Evolutionary conservation across 2,888 invertebrate genomes (phyloP).

Genomic region (Thera britannica): DNA sequence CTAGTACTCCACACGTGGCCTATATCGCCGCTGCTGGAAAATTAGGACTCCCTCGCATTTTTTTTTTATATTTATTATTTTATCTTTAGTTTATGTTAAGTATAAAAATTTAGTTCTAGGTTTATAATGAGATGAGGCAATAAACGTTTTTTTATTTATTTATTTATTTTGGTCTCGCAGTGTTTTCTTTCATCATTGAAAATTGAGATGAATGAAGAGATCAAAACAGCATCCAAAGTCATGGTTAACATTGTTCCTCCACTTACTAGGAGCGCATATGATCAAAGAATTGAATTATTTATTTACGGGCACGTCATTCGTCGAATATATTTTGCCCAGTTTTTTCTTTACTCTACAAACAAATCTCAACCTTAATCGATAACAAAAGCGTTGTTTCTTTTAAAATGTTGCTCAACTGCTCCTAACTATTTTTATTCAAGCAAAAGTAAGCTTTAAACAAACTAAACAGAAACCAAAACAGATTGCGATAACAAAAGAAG

Average conservation of each 20-base stretch:
- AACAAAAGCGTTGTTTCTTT: neutral
- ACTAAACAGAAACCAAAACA: conserved; percentile 27
- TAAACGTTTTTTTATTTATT: too few species aligned
- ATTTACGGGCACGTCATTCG: conserved; percentile 3
- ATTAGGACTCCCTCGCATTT: too few species aligned
- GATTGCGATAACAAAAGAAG: conserved; percentile 14
- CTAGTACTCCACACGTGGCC: too few species aligned
- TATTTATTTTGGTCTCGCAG: too few species aligned
- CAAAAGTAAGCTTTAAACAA: accelerated
- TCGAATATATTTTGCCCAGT: conserved; percentile 8
- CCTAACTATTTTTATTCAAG: neutral
- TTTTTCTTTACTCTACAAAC: conserved; percentile 7
- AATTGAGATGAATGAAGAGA: conserved; percentile 33
- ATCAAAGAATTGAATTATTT: conserved; percentile 46
- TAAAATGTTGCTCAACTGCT: neutral
- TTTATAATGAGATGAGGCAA: too few species aligned
- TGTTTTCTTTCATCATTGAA: conserved; percentile 4
- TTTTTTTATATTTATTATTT: too few species aligned
- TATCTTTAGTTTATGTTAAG: too few species aligned
- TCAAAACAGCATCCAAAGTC: conserved; percentile 56
- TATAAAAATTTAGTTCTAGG: too few species aligned
- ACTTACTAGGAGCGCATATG: conserved; percentile 65
- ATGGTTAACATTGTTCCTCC: conserved; percentile 75
- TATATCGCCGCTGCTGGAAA: too few species aligned
- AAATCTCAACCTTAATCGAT: neutral